Evolutionary conservation across 1,140 invertebrate genomes (phyloP), one percentile per base, ranked within the genome.

Genomic region (Rhagoletis zephyria): DNA sequence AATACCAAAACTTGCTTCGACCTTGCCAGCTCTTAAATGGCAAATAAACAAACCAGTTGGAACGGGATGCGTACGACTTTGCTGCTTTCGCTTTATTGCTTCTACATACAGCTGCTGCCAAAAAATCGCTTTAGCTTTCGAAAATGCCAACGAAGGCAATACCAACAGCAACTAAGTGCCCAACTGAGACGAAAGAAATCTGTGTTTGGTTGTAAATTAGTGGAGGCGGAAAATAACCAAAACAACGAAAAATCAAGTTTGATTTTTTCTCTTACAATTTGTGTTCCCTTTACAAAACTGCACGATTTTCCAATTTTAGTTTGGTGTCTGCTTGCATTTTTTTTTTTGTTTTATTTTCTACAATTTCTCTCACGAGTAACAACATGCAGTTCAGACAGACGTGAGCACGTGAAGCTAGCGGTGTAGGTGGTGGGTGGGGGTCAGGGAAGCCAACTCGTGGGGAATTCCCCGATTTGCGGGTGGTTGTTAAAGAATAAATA

Each of bases 91-190:
- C 48, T 14, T 59, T 56, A 4, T 67, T 1, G 4, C 48, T 51
- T 30, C 16, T 56, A 56, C 51, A 30, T 56, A 42, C 14, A 16
- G 12, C 30, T 81, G 48, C 19, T 56, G 45, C n/a, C 48, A 81
- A 81, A 19, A 81, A 81, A 30, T 30, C 30, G 30, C 30, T 30
- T 30, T 16, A 81, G 48, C 19, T 81, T 59, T 81, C 48, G 74
- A 81, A 59, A 81, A 81, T 81, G 51, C 74, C 40, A 81, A 81
- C 7, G n/a, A 51, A 63, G 56, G 48, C 74, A 81, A 16, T n/a
- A 56, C 7, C 45, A 42, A 81, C 12, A 14, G n/a, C 61, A 14
- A 4, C 74, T 10, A 81, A 81, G 19, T n/a, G 19, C 48, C 48
- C 74, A 56, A 81, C 48, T 19, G 48, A 81, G 45, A 51, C 74